phyloP scores from a whole-genome alignment of 2,888 invertebrate genomes.

The Sinelater perroti region DNA sequence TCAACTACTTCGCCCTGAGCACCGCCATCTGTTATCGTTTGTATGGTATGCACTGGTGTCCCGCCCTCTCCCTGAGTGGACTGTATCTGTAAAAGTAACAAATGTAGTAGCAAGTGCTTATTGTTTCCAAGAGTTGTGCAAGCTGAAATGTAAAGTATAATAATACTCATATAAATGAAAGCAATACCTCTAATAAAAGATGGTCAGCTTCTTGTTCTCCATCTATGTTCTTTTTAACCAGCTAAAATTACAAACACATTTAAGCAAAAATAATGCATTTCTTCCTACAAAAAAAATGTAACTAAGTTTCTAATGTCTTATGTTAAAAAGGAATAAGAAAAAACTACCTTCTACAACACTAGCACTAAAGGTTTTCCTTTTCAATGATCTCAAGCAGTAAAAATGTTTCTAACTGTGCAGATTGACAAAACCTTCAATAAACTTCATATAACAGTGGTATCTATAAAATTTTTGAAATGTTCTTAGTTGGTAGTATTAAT shows the following conservation, averaged over 20 bases:
- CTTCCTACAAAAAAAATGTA: constrained; percentile 31
- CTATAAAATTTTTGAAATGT: no score
- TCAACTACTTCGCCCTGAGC: constrained; percentile 85
- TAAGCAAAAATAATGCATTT: constrained; percentile 31
- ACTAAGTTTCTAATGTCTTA: no score
- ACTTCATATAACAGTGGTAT: no score
- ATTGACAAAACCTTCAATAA: no score
- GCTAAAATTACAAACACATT: constrained; percentile 37
- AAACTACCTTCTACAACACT: no score
- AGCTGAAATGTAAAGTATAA: constrained; percentile 17
- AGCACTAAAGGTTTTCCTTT: no score
- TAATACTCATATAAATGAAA: constrained; percentile 21
- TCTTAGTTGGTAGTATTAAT: no score
- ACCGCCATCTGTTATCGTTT: constrained; percentile 80
- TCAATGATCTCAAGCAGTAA: no score
- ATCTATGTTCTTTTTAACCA: constrained; percentile 34
- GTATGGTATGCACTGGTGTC: constrained; percentile 70
- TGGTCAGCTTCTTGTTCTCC: constrained; percentile 30
- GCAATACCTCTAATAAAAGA: constrained; percentile 34
- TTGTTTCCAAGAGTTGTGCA: no score
- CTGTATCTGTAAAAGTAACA: constrained; percentile 68
- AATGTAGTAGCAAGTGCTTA: no score
- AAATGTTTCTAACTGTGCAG: no score
- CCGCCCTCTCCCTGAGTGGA: constrained; percentile 67
- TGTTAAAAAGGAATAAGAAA: no score